Base-by-base conservation (phyloP, 2,888 invertebrate genomes). In the Pediacus dermestoides region DNA sequence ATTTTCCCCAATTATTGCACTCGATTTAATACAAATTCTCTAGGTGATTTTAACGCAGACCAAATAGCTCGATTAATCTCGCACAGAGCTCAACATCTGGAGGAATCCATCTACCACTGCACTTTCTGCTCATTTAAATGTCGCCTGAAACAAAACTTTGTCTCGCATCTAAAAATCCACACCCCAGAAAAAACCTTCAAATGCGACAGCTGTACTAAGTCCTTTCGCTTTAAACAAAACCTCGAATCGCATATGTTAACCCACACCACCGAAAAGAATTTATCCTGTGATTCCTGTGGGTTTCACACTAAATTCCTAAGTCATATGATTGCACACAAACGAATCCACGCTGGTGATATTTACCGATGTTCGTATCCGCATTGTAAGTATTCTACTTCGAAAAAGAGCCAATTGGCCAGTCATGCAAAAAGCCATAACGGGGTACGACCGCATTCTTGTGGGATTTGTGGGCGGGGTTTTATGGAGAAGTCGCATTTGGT, bases 401-500 rank as follows among this genome's bases (percentile, higher is more conserved):
- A 81, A 60, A 77, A 78, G 54, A 76, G 75, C 47, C 80, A 81
- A 58, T 64, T 82, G 27, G 76, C 77, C 16, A 76, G 78, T 18
- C 82, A 82, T 64, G 73, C 80, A 57, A 71, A 81, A 42, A 75
- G 75, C 16, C 82, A 82, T 72, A 80, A 70, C 55, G 62, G 62
- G 2, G 62, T 66, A 1, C 47, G 70, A 22, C 70, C 70, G 4
- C 68, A 70, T 49, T 70, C 74, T 13, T 82, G 82, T 58, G 65
- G 68, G 12, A 69, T 72, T 9, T 81, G 81, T 60, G 76, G 77
- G 1, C 70, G 79, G 30, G 76, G 76, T 8, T 83, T 83, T 58
- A 75, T 81, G 57, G 82, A 82, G 57, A 80, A 78, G 52, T 78
- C 78, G 18, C 82, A 82, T 63, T 64, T 83, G 39, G 71, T 79